A percentile compares a stretch with the other conserved stretches of the same genome.
phyloP scores from a whole-genome alignment of 1,140 invertebrate genomes.

The Zaprionus ornatus region DNA sequence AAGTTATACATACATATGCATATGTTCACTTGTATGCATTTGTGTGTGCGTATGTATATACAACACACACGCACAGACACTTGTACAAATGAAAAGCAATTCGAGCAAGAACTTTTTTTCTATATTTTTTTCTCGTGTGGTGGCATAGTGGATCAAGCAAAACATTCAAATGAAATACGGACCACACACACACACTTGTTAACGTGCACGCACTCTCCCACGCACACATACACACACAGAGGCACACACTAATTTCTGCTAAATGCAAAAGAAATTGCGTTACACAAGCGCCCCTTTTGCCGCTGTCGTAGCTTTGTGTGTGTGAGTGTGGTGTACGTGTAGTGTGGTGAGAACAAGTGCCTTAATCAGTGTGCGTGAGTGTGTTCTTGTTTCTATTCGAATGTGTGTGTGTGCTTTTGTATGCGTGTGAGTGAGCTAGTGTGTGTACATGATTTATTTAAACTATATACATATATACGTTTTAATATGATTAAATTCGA shows the following conservation, averaged over 20 bases:
- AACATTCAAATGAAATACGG: conserved; percentile 34
- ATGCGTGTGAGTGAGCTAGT: conserved; percentile 1
- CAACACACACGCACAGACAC: conserved; percentile 7
- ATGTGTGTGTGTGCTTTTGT: conserved; percentile 34
- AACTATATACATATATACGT: background rate
- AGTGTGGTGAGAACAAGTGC: conserved; percentile 49
- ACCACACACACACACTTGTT: conserved; percentile 8
- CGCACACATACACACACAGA: conserved; percentile 5
- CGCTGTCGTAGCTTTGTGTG: conserved; percentile 22
- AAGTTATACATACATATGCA: conserved; percentile 56
- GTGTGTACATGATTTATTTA: conserved; percentile 29
- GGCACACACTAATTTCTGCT: conserved; percentile 15
- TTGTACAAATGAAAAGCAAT: conserved; percentile 32
- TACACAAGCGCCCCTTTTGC: conserved; percentile 70
- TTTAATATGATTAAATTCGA: conserved; percentile 27
- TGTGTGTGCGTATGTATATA: conserved; percentile 24
- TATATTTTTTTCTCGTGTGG: conserved; percentile 28
- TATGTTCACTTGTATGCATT: conserved; percentile 7
- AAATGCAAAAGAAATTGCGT: conserved; percentile 73
- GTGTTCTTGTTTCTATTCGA: conserved; percentile 24
- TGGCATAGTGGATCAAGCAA: conserved; percentile 19
- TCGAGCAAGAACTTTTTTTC: conserved; percentile 33
- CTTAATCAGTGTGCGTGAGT: conserved; percentile 52
- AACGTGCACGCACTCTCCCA: background rate
- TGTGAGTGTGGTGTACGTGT: conserved; percentile 33